Conservation (phyloP, 2,888 invertebrate genomes). For the Antitype chi region DNA sequence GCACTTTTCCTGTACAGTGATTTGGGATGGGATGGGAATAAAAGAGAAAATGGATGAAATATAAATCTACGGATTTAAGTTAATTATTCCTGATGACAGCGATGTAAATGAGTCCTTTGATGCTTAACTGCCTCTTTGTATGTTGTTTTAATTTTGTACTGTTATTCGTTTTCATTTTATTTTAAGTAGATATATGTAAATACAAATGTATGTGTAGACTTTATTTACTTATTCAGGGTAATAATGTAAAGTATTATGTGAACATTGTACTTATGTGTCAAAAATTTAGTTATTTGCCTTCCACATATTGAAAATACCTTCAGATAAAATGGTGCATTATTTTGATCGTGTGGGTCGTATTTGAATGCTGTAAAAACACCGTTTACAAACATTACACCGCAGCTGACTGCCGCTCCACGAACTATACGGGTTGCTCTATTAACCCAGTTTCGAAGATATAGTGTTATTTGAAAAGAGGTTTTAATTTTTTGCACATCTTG, state of each 20-base stretch:
- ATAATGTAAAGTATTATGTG: neutral
- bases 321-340: slow-evolving; percentile 7
- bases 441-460: slow-evolving; percentile 64
- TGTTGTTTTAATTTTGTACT: slow-evolving; percentile 10
- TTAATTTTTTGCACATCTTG: slow-evolving; percentile 51
- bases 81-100: slow-evolving; percentile 28
- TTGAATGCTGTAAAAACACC: slow-evolving; percentile 38
- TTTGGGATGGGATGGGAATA: neutral
- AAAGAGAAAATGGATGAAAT: slow-evolving; percentile 1
- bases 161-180: neutral
- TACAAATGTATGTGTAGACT: neutral
- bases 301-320: neutral
- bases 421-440: slow-evolving; percentile 58
- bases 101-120: slow-evolving; percentile 18
- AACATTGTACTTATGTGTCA: neutral
- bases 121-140: slow-evolving; percentile 12
- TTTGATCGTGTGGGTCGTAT: slow-evolving; percentile 6
- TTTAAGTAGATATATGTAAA: neutral
- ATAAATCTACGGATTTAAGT: slow-evolving; percentile 12
- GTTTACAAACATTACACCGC: slow-evolving; percentile 54
- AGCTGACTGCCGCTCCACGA: slow-evolving; percentile 32
- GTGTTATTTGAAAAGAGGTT: slow-evolving; percentile 52
- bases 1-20: slow-evolving; percentile 5
- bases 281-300: neutral
- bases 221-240: neutral